Percentiles rank a stretch among this genome's conserved stretches.
Conservation (phyloP, 2,888 invertebrate species). For the Resseliella maxima region DNA sequence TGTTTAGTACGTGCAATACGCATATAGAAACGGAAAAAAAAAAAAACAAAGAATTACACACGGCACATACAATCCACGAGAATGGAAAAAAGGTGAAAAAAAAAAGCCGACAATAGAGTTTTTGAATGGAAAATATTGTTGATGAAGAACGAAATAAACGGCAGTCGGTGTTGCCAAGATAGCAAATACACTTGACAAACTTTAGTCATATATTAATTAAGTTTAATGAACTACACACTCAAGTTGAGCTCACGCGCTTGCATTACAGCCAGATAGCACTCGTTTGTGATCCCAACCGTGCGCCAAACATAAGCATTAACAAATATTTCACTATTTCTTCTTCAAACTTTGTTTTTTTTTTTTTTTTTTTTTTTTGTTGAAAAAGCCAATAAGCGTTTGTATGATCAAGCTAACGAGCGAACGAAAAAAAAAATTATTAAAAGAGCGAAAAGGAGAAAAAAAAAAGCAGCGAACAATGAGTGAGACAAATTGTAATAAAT, state of each 20-base stretch:
- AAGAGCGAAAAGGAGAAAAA: no score
- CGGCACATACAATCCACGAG: background rate
- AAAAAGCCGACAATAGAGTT: background rate
- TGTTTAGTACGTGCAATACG: background rate
- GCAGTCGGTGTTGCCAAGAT: background rate
- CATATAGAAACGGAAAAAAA: background rate
- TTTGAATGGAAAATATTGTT: background rate
- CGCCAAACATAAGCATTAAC: no score
- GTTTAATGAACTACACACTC: constrained; percentile 17
- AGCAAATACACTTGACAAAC: constrained; percentile 21
- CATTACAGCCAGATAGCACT: background rate
- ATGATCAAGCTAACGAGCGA: no score
- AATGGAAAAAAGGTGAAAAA: background rate
- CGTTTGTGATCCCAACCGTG: background rate
- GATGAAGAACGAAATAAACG: background rate
- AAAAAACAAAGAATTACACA: background rate
- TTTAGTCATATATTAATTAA: constrained; percentile 31
- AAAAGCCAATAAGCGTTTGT: no score
- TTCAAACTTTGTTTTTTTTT: no score
- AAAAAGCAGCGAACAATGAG: no score
- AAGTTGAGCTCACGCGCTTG: background rate
- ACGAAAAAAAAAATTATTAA: background rate
- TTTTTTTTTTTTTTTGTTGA: no score
- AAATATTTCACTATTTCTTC: no score
- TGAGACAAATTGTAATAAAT: no score